Conservation (phyloP, 37 sponge, comb jelly and placozoan genomes). For the Theonella swinhoei region DNA sequence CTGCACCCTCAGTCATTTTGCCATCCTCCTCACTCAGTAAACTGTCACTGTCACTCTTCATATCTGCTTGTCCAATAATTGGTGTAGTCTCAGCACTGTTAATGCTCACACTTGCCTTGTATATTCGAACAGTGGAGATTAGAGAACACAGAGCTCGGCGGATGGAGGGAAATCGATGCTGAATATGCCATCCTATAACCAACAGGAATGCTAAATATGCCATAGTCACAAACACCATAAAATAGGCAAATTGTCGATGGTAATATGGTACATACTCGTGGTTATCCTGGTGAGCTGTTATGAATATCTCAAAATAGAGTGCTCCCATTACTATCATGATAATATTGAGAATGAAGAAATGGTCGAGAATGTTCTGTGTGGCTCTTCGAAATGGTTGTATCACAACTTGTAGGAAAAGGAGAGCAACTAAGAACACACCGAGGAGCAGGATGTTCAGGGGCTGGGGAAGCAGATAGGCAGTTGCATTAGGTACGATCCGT, state of each 20-base stretch:
- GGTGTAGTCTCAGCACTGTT: neutral
- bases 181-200: constrained; percentile 36
- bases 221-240: neutral
- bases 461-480: neutral
- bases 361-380: constrained; percentile 25
- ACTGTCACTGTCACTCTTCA: neutral
- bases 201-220: constrained; percentile 38
- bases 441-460: constrained; percentile 8
- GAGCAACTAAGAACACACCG: neutral
- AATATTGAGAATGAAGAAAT: constrained; percentile 20
- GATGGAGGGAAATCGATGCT: constrained; percentile 15
- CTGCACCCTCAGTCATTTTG: neutral
- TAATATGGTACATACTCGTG: neutral
- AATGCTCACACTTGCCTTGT: neutral
- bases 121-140: neutral
- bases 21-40: neutral
- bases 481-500: constrained; percentile 14
- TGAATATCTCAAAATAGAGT: neutral
- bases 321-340: constrained; percentile 11
- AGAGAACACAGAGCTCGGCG: neutral
- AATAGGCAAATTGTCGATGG: neutral
- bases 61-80: neutral
- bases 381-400: constrained; percentile 27
- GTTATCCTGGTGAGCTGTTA: neutral
- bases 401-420: constrained; percentile 13